Conservation (phyloP, 2,113 vertebrate species). For the Corynorhinus townsendii region DNA sequence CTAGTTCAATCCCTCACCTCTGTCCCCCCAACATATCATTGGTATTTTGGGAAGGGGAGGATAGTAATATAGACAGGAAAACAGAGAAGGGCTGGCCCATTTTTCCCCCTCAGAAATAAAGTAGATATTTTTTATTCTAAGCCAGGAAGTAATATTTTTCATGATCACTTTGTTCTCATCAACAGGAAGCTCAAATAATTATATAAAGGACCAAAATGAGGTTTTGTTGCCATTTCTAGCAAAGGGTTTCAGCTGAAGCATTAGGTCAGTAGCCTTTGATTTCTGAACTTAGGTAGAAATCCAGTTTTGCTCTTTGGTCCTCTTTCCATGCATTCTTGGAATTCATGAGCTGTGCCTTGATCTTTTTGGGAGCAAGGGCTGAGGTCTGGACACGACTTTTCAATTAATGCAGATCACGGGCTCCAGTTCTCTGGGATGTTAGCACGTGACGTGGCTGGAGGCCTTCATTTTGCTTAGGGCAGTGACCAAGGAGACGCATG, state of each 20-base stretch:
- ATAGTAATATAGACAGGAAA: background rate
- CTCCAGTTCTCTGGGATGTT: background rate
- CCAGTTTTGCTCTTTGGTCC: constrained; percentile 22
- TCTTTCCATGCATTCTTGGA: constrained; percentile 28
- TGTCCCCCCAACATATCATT: background rate
- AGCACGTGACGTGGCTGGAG: background rate
- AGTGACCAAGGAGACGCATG: background rate
- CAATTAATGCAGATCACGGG: constrained; percentile 1
- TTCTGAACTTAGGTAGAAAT: constrained; percentile 37
- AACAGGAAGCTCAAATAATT: background rate
- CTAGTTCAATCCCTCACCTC: background rate
- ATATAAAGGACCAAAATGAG: background rate
- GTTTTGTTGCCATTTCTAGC: constrained; percentile 6
- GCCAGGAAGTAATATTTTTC: background rate
- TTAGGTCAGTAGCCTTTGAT: constrained; percentile 48
- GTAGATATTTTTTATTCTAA: background rate
- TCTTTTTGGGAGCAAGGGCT: constrained; percentile 6
- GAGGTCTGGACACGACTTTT: constrained; percentile 30
- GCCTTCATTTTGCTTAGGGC: background rate
- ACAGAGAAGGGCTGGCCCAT: background rate
- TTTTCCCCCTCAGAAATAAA: background rate
- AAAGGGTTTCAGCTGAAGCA: background rate
- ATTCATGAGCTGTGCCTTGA: constrained; percentile 24
- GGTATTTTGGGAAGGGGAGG: background rate
- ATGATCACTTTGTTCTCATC: constrained; percentile 23